Evolutionary conservation across 1,140 invertebrate species (phyloP).

Genomic region (Nephila pilipes): DNA sequence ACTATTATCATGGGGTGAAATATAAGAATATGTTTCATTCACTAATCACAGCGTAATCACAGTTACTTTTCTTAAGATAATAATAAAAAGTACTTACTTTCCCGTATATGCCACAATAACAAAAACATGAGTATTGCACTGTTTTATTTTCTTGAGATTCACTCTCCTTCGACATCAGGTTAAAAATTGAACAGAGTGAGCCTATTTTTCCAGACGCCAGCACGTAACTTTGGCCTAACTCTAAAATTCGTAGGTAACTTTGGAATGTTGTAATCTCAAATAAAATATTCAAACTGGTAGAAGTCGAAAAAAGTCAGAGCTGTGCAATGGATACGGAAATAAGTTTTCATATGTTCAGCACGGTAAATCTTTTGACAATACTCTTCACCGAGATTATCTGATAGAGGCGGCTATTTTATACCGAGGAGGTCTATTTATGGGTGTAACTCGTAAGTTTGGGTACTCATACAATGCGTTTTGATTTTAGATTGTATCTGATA

Average conservation of each 20-base stretch:
- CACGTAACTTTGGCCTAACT: background rate
- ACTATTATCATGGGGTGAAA: too few species aligned
- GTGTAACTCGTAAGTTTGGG: too few species aligned
- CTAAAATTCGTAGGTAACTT: background rate
- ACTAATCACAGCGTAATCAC: too few species aligned
- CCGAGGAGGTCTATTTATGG: too few species aligned
- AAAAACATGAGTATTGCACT: background rate
- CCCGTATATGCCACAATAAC: background rate
- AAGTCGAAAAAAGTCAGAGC: background rate
- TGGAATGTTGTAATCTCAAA: background rate
- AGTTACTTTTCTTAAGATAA: too few species aligned
- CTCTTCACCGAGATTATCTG: background rate
- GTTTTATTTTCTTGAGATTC: background rate
- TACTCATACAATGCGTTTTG: too few species aligned
- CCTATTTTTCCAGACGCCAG: background rate
- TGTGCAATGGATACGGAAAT: background rate
- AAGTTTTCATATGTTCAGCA: background rate
- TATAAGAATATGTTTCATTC: too few species aligned
- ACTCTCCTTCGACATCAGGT: background rate
- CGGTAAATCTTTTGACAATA: background rate
- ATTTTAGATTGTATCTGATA: too few species aligned
- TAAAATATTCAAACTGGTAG: constrained; percentile 22
- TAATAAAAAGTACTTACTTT: too few species aligned
- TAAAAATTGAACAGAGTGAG: constrained; percentile 1
- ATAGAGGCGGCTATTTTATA: background rate